Percentiles rank a stretch among this genome's conserved stretches.
These are phyloP conservation scores for Odontamblyopus lacepedii DNA, from an alignment of 2,797 vertebrate genomes.

Conservation along the genomic window DNA sequence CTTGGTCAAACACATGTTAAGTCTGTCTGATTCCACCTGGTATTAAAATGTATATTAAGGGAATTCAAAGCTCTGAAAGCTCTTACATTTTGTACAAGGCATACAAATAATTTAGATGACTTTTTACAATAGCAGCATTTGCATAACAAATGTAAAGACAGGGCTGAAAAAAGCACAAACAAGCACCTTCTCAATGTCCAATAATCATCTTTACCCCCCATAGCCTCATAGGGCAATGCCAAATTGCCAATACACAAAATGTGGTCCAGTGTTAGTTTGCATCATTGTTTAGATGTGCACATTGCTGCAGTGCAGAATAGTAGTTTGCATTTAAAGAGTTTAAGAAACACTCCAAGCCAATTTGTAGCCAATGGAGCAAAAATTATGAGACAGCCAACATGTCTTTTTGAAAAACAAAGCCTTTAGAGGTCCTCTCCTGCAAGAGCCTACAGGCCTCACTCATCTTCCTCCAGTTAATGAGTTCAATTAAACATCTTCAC, in stretches of 20 bases:
- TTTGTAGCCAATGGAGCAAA: conserved; percentile 26
- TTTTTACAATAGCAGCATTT: too few relatives aligned
- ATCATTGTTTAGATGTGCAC: neutral
- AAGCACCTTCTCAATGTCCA: too few relatives aligned
- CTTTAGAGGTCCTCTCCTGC: conserved; percentile 32
- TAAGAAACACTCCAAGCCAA: conserved; percentile 21
- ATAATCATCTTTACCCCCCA: too few relatives aligned
- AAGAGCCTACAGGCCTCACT: conserved; percentile 18
- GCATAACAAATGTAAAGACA: too few relatives aligned
- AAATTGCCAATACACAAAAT: too few relatives aligned
- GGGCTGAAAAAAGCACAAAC: too few relatives aligned
- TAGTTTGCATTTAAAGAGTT: conserved; percentile 12
- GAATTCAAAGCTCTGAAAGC: neutral
- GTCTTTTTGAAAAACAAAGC: conserved; percentile 42
- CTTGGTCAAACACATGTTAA: neutral
- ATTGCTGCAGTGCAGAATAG: neutral
- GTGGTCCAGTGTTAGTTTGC: neutral
- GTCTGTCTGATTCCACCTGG: neutral
- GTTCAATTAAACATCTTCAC: conserved; percentile 75
- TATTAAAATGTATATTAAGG: neutral
- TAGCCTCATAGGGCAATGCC: too few relatives aligned
- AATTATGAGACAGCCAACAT: conserved; percentile 23
- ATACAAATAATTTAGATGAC: too few relatives aligned
- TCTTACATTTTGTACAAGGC: too few relatives aligned
- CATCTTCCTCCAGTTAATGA: conserved; percentile 50